Evolutionary conservation across 1,140 invertebrate genomes (phyloP).

Genomic region (Drosophila lini): DNA sequence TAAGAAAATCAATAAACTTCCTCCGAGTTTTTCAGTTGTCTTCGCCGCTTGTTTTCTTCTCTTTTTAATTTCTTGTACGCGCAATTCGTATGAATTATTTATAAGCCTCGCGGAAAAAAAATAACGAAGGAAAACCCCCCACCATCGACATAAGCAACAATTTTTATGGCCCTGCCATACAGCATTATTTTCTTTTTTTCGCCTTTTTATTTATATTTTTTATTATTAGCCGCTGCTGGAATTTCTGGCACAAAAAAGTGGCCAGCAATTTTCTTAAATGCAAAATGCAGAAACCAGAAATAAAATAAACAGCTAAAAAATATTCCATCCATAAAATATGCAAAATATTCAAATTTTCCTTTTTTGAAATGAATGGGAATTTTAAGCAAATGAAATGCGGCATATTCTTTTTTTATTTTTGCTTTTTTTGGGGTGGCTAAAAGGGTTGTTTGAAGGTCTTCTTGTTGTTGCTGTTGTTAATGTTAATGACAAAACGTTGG

Average conservation of each 20-base stretch:
- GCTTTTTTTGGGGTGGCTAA: slow-evolving; percentile 24
- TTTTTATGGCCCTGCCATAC: slow-evolving; percentile 60
- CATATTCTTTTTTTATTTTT: slow-evolving; percentile 31
- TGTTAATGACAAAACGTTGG: slow-evolving; percentile 56
- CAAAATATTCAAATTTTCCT: slow-evolving; percentile 74
- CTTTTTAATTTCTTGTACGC: slow-evolving; percentile 77
- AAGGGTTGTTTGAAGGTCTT: slow-evolving; percentile 57
- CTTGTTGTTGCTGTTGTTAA: slow-evolving; percentile 17
- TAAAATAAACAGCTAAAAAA: slow-evolving; percentile 55
- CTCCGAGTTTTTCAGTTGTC: slow-evolving; percentile 47
- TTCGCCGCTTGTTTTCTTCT: slow-evolving; percentile 18
- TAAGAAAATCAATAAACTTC: slow-evolving; percentile 78
- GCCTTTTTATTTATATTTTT: slow-evolving; percentile 54
- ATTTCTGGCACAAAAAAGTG: slow-evolving; percentile 59
- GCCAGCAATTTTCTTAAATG: slow-evolving; percentile 67
- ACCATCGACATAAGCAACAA: slow-evolving; percentile 70
- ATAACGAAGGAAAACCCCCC: slow-evolving; percentile 28
- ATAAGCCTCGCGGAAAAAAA: slow-evolving; percentile 53
- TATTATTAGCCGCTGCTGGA: slow-evolving; percentile 72
- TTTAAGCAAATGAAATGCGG: slow-evolving; percentile 77
- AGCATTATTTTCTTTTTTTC: slow-evolving; percentile 52
- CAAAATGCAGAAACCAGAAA: slow-evolving; percentile 34
- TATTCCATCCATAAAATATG: slow-evolving; percentile 62
- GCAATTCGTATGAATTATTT: slow-evolving; percentile 76
- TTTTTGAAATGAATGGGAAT: slow-evolving; percentile 77